Base-by-base conservation (phyloP, 2,888 invertebrate species). In the Danaus chrysippus region DNA sequence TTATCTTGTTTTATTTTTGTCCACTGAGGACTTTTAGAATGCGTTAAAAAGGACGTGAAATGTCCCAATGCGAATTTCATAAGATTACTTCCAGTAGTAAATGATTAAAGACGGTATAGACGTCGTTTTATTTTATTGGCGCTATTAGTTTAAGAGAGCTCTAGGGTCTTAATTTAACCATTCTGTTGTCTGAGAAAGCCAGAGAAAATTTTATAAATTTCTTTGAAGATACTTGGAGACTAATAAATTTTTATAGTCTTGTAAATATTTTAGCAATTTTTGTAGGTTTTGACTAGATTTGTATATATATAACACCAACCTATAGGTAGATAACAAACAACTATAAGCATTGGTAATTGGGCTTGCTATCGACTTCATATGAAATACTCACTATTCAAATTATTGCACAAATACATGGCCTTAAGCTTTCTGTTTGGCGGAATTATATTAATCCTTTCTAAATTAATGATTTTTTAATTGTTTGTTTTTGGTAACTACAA, bases 1-100 rank as follows among this genome's bases (percentile, higher is more conserved):
- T 87, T 88, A 84, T 83, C 76, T 77, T 82, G 77, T 83, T 86
- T 87, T 85, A 86, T 87, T 87, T 84, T 79, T 73, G 79, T 76
- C 78, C 76, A 76, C 76, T 63, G 64, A 70, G 69, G 65, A 69
- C 69, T 69, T 72, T 70, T 68, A 68, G 82, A 83, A 83, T 55
- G 60, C 66, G 81, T 84, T 84, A 82, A 85, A 84, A 84, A 79
- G 80, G 81, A 79, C 76, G 76, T 69, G 73, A 74, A 78, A 76
- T 75, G 76, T 77, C 74, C 75, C 72, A 70, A 70, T 76, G 75
- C 61, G 63, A 65, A 65, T 63, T 58, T 62, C 54, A 59, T 63
- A 61, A 46, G 19, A 46, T 56, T 55, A 34, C 44, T 59, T 19
- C 41, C 41, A 41, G 54, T 34, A 41, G 13, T 49, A 49, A 49